phyloP scores from a whole-genome alignment of 2,888 invertebrate species.

The Idaea dimidiata region DNA sequence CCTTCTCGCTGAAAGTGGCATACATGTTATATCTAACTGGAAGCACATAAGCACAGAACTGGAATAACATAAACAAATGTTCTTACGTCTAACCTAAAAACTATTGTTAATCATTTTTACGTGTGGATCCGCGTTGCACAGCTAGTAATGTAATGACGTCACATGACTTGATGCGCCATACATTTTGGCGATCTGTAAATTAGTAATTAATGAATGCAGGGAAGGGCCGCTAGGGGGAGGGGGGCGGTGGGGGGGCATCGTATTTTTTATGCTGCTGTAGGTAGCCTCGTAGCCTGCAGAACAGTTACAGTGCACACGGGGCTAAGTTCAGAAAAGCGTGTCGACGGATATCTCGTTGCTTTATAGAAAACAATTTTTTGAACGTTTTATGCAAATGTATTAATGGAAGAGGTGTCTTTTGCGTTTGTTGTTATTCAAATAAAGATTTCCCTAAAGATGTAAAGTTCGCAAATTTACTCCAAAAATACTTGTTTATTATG shows the following conservation, averaged over 20 bases:
- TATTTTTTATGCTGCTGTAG: conserved; percentile 44
- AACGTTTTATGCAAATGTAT: too few species aligned
- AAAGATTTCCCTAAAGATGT: not conserved
- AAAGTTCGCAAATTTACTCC: too few species aligned
- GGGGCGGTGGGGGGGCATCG: conserved; percentile 36
- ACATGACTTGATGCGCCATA: conserved; percentile 42
- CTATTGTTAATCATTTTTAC: too few species aligned
- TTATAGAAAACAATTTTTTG: conserved; percentile 4
- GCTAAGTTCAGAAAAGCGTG: conserved; percentile 27
- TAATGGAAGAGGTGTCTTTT: too few species aligned
- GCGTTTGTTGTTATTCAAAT: not conserved
- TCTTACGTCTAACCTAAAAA: too few species aligned
- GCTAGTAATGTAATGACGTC: conserved; percentile 14
- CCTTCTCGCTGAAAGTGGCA: too few species aligned
- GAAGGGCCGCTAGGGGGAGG: conserved; percentile 35
- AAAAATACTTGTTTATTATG: too few species aligned
- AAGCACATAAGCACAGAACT: too few species aligned
- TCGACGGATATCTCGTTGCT: conserved; percentile 35
- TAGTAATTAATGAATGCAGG: conserved; percentile 77
- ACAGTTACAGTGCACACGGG: conserved; percentile 43
- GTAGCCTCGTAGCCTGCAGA: conserved; percentile 64
- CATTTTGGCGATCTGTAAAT: conserved; percentile 72
- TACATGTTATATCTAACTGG: too few species aligned
- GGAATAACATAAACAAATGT: too few species aligned
- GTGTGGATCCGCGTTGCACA: not conserved